Base-by-base conservation (phyloP, 2,888 invertebrate species). In the Polyploca ridens region DNA sequence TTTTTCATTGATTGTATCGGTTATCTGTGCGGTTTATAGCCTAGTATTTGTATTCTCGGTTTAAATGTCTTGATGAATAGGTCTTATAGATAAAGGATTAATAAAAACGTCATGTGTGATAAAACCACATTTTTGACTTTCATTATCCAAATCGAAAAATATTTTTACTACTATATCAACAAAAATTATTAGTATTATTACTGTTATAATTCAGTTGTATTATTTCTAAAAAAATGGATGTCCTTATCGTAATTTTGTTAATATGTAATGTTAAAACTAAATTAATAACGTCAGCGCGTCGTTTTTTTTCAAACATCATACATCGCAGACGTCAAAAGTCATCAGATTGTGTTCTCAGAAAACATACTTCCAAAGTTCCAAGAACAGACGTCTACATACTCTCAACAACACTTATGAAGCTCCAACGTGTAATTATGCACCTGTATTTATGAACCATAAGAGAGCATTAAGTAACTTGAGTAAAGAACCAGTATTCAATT, bases 1-100 rank as follows among this genome's bases (percentile, higher is more conserved):
- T 87, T 87, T 86, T 81, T 88, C 86, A 87, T 81, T 80, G 88
- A 88, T 86, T 85, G 83, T 86, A 87, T 89, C 82, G 79, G 69
- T 68, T 75, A 69, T 75, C 79, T 80, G 71, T 71, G 71, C 78
- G 63, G 75, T 83, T 87, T 84, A 78, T 84, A 78, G 74, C 19
- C 54, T 54, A 19, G 54, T 54, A 54, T 54, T 19, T 54, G 19
- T 19, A 54, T n/a, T 54, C 19, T 19, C 7, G n/a, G 3, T 19
- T 10, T 19, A n/a, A 54, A 54, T 54, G 54, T 54, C 16, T 54
- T 19, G 5, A 19, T 54, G n/a, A 54, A 54, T 19, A 54, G 54
- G 54, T 10, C 54, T n/a, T 54, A 54, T 54, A 49, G 54, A 54
- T 54, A 19, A 8, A 19, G n/a, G 19, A 19, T 54, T 54, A 54